Evolutionary conservation across 2,113 vertebrate genomes (phyloP), one percentile per base, ranked within the genome.

Genomic region (Gymnogyps californianus): DNA sequence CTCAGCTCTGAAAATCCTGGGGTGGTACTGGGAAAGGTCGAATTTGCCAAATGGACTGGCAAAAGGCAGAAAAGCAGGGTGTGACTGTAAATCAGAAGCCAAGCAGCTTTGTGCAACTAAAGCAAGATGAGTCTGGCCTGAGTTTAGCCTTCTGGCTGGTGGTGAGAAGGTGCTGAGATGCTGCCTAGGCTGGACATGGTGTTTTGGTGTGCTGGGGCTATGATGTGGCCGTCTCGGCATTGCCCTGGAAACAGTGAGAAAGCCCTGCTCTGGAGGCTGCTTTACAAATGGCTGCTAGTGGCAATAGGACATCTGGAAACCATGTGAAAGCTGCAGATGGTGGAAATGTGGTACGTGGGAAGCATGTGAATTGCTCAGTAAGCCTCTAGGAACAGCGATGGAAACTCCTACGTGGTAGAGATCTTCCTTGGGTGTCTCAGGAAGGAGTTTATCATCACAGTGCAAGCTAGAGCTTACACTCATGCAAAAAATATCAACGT

Each of bases 311-410:
- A 96, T 78, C 91, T 96, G 94, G 93, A 91, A 94, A 78, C 51
- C 77, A 89, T 1, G 14, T 59, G 83, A 85, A 78, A 87, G 70
- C 83, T 93, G 83, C 93, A 96, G 94, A 89, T 93, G 93, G 94
- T 96, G 69, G 64, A 78, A 95, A 94, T 87, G 47, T 93, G 93
- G 87, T 91, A 87, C 2, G 91, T 96, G 91, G 87, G 96, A 92
- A 89, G 93, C 70, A 75, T 94, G 64, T 17, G 80, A 97, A 91
- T 83, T 93, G 91, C 96, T 96, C 93, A 93, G 83, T 93, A 90
- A 96, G 91, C 69, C 87, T 93, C 80, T 81, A 82, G 69, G 77
- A 96, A 75, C 7, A 5, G 93, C 22, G 72, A 71, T 93, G 83
- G 81, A 74, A 94, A 96, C 94, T 96, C 91, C 94, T 93, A 95